These are phyloP conservation scores for Salarias fasciatus DNA, from an alignment of 2,797 vertebrate species.

Conservation along the genomic window DNA sequence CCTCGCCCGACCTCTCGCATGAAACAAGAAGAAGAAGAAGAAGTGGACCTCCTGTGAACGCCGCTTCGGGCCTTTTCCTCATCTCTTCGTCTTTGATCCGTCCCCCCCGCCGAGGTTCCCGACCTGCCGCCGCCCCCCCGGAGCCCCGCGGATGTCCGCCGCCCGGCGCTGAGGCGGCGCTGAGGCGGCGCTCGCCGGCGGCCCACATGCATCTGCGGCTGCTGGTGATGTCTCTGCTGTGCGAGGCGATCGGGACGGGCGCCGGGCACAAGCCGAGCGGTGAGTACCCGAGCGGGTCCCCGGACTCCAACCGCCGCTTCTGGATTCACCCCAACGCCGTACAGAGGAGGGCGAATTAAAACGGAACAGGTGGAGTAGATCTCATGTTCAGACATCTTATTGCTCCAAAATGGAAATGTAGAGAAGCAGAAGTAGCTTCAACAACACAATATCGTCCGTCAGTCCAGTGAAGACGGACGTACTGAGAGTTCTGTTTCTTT, in stretches of 20 bases:
- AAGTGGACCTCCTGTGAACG: background rate
- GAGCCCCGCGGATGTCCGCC: slow-evolving; percentile 66
- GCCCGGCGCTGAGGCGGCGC: slow-evolving; percentile 70
- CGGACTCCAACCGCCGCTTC: too few relatives aligned
- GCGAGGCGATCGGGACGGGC: slow-evolving; percentile 73
- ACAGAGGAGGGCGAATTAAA: too few relatives aligned
- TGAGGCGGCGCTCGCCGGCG: slow-evolving; percentile 63
- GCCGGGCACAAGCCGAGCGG: slow-evolving; percentile 66
- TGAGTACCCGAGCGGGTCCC: slow-evolving; percentile 66
- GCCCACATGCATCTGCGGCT: slow-evolving; percentile 83
- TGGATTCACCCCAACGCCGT: too few relatives aligned
- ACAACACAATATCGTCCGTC: too few relatives aligned
- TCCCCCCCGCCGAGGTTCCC: too few relatives aligned
- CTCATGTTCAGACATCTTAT: too few relatives aligned
- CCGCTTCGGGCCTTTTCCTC: slow-evolving; percentile 16
- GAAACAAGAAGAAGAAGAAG: slow-evolving; percentile 31
- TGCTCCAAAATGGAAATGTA: too few relatives aligned
- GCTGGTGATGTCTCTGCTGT: slow-evolving; percentile 73
- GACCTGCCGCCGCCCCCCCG: slow-evolving; percentile 37
- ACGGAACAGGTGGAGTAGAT: too few relatives aligned
- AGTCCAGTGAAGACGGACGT: too few relatives aligned
- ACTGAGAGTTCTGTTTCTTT: too few relatives aligned
- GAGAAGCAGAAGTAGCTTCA: too few relatives aligned
- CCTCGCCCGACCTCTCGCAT: slow-evolving; percentile 21
- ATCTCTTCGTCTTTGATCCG: background rate